Conservation (phyloP, 2,797 vertebrate genomes). For the Argentina silus region DNA sequence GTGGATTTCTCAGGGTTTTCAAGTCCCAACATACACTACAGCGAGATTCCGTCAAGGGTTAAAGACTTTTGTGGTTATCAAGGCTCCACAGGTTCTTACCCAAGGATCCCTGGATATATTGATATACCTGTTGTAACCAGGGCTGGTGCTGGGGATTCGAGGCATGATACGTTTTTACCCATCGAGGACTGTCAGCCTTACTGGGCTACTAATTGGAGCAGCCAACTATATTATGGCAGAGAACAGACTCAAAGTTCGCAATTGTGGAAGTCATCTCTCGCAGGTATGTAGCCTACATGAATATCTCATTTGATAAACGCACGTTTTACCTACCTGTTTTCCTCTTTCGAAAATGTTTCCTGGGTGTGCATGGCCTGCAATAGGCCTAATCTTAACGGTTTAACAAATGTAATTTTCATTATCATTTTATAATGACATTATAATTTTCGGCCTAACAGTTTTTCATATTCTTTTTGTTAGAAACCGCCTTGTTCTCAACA, state of each 20-base stretch:
- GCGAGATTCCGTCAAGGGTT: conserved; percentile 76
- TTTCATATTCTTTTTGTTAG: no score
- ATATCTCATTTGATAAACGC: background rate
- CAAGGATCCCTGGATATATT: conserved; percentile 82
- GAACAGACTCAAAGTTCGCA: conserved; percentile 84
- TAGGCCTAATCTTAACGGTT: no score
- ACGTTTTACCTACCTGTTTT: background rate
- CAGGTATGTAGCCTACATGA: conserved; percentile 69
- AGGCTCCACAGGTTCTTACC: conserved; percentile 80
- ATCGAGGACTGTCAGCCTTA: conserved; percentile 85
- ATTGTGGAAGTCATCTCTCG: conserved; percentile 85
- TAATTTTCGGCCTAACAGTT: no score
- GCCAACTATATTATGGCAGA: conserved; percentile 84
- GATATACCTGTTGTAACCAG: conserved; percentile 67
- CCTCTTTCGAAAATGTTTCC: no score
- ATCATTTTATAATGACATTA: no score
- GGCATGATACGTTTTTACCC: conserved; percentile 79
- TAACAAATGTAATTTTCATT: no score
- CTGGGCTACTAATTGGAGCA: conserved; percentile 85
- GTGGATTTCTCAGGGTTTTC: conserved; percentile 82
- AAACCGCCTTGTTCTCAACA: no score
- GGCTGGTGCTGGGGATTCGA: conserved; percentile 78
- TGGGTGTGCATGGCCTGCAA: no score
- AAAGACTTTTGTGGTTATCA: conserved; percentile 84
- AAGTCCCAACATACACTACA: conserved; percentile 75